A percentile compares a stretch with the other conserved stretches of the same genome.
These are phyloP conservation scores for Tetheella fluctuosa DNA, from an alignment of 2,888 invertebrate species.

Conservation along the genomic window DNA sequence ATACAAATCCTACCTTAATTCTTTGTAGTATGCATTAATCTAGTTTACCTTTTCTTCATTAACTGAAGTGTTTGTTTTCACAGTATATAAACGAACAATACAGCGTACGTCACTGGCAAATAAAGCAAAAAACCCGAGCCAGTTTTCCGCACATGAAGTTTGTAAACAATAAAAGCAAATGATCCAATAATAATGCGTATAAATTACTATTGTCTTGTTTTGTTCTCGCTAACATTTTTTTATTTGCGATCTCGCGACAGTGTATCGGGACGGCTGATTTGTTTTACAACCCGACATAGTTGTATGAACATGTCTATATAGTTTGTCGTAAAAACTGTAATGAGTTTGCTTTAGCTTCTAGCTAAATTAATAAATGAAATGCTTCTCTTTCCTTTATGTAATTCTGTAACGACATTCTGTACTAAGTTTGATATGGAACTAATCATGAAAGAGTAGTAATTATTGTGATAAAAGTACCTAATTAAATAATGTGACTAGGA, in stretches of 20 bases:
- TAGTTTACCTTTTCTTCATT: no score
- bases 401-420: neutral
- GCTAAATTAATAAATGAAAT: neutral
- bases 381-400: neutral
- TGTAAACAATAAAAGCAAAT: slow-evolving; percentile 69
- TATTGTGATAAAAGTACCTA: no score
- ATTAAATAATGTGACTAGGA: no score
- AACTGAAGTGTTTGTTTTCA: no score
- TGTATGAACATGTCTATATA: neutral
- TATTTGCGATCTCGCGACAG: slow-evolving; percentile 33
- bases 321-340: slow-evolving; percentile 4
- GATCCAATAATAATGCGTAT: slow-evolving; percentile 68
- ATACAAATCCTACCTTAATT: no score
- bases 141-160: slow-evolving; percentile 52
- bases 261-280: slow-evolving; percentile 41
- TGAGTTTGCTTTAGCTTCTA: neutral
- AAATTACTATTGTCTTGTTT: slow-evolving; percentile 65
- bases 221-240: slow-evolving; percentile 52
- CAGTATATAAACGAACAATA: neutral
- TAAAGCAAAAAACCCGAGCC: slow-evolving; percentile 38
- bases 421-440: no score
- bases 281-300: slow-evolving; percentile 32
- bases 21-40: no score
- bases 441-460: no score
- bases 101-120: neutral